Conservation (phyloP, 2,888 invertebrate species). For the Nebria salina region DNA sequence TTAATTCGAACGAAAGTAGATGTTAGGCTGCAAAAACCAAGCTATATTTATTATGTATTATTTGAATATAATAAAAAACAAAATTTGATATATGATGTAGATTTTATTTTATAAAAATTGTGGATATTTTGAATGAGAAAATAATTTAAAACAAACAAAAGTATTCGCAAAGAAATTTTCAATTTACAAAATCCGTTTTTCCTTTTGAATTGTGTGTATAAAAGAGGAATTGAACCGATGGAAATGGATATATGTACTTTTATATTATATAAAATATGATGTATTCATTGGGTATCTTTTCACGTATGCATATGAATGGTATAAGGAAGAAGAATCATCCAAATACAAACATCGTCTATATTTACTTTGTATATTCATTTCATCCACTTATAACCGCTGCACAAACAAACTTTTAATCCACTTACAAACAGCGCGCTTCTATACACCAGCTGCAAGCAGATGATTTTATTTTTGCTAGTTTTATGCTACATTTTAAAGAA, state of each 20-base stretch:
- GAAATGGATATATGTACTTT: constrained; percentile 11
- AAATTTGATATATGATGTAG: not conserved
- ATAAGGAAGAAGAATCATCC: constrained; percentile 39
- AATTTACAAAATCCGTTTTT: not conserved
- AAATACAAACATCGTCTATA: constrained; percentile 35
- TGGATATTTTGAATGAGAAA: not conserved
- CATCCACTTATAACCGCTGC: constrained; percentile 43
- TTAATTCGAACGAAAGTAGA: no score
- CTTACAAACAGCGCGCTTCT: constrained; percentile 22
- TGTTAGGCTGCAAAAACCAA: no score
- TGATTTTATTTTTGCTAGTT: constrained; percentile 7
- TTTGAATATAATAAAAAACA: no score
- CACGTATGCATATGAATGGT: constrained; percentile 34
- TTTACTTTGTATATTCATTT: constrained; percentile 44
- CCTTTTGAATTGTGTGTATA: constrained; percentile 2
- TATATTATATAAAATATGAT: constrained; percentile 33
- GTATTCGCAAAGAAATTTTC: not conserved
- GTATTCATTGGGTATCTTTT: constrained; percentile 42
- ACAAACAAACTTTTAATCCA: constrained; percentile 46
- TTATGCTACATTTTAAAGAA: not conserved
- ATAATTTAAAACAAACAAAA: not conserved
- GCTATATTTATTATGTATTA: no score
- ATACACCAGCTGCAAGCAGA: not conserved
- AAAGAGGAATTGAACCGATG: constrained; percentile 21
- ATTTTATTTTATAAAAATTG: not conserved